A percentile compares a stretch with the other conserved stretches of the same genome.
phyloP scores from a whole-genome alignment of 2,797 vertebrate species.

The Gallirallus australis region DNA sequence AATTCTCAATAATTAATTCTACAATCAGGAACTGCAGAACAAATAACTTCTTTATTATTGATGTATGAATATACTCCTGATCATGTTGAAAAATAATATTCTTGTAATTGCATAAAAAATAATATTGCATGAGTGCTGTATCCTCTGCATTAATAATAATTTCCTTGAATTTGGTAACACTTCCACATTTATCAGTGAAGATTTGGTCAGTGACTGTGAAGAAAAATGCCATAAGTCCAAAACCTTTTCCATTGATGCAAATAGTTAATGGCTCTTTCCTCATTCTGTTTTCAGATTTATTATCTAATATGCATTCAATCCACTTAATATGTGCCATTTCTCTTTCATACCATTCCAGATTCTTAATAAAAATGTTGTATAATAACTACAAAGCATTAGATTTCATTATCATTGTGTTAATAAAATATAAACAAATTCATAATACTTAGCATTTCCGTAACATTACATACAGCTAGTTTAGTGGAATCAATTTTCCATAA shows the following conservation, averaged over 20 bases:
- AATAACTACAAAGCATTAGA: not conserved
- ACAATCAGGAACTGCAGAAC: not conserved
- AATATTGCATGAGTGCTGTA: not conserved
- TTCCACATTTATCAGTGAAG: not conserved
- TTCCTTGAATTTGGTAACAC: not conserved
- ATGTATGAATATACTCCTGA: rapidly evolving
- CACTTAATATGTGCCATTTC: not conserved
- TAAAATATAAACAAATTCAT: not conserved
- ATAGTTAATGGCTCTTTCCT: not conserved
- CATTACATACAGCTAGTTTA: not conserved
- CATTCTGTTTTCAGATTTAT: not conserved
- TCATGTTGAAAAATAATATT: not conserved
- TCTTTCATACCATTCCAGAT: not conserved
- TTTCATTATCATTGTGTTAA: not conserved
- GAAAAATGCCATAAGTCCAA: not conserved
- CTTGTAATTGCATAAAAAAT: not conserved
- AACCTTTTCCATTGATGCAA: not conserved
- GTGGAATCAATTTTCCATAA: not conserved
- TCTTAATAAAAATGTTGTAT: not conserved
- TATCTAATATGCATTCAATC: not conserved
- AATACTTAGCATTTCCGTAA: not conserved
- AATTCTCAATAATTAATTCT: not conserved
- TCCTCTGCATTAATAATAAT: not conserved
- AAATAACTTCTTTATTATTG: not conserved
- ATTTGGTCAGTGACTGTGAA: not conserved